A percentile compares a stretch with the other conserved stretches of the same genome.
Evolutionary conservation across 2,113 vertebrate species (phyloP).

Genomic region (Agapornis roseicollis): DNA sequence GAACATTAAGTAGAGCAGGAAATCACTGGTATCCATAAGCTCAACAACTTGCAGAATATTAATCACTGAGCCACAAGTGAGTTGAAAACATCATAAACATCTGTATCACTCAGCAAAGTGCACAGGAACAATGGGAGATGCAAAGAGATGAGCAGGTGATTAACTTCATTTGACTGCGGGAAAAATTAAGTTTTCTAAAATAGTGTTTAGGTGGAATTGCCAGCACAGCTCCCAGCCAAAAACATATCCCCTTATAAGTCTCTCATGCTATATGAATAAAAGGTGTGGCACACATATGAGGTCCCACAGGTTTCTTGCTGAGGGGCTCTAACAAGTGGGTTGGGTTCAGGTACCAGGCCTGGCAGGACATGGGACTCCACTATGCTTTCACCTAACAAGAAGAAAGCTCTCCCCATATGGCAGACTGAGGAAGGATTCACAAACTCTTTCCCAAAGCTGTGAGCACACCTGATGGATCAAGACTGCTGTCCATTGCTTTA

Average conservation of each 20-base stretch:
- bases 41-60: slow-evolving; percentile 31
- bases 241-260: background rate
- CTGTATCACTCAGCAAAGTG: background rate
- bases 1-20: slow-evolving; percentile 39
- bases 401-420: background rate
- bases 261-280: background rate
- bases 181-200: background rate
- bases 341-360: background rate
- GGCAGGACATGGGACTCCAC: background rate
- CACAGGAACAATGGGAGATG: background rate
- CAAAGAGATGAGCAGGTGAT: background rate
- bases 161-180: background rate
- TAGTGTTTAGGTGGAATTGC: background rate
- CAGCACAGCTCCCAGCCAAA: background rate
- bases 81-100: background rate
- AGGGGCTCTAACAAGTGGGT: background rate
- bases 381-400: background rate
- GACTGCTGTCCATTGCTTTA: accelerated
- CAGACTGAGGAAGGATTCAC: background rate
- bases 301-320: background rate
- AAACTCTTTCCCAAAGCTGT: background rate
- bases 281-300: background rate
- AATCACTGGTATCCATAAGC: background rate
- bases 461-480: background rate
- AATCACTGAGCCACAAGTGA: slow-evolving; percentile 1